Base-by-base conservation (phyloP, 2,888 invertebrate species). In the Leucoptera coffeella region DNA sequence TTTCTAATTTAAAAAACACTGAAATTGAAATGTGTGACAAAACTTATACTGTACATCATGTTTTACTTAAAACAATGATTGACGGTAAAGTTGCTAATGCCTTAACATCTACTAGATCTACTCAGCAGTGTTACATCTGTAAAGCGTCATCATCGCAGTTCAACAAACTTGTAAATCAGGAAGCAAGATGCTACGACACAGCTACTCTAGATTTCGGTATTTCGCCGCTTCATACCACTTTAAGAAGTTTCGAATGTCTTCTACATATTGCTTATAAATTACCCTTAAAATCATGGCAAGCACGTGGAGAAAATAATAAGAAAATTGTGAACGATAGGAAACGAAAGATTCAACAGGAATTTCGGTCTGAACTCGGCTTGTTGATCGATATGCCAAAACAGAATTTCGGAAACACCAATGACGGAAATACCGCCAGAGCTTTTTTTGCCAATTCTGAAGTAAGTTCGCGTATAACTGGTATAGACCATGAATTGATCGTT, bases 31-130 rank as follows among this genome's bases (percentile, higher is more conserved):
- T 17, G 6, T 6, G 17, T 9, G 17, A 17, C 6, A 6, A 7
- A 7, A 17, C 17, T 17, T 7, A 6, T 17, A 7, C 29, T 22
- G 32, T 41, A 28, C 37, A 33, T 23, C 37, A 41, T 26, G 29
- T 24, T 3, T 25, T 42, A 27, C n/a, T 34, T 15, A 29, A 38
- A 5, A 43, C 43, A 12, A 45, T 45, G 45, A 35, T 48, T 9
- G 46, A 46, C 30, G 44, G 35, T 3, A 48, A 47, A 27, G 40
- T 47, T 5, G 44, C 39, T 26, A 46, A 50, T 37, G 43, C 43
- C 22, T 38, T 39, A 4, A 41, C 43, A 10, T 32, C 40, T 17
- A 47, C 43, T 9, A 29, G 30, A 25, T 46, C 41, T 9, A 39
- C 43, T 5, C 39, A 36, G 38, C 37, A 35, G 20, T 51, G 45